Evolutionary conservation across 2,113 vertebrate genomes (phyloP).

Genomic region (Anarhynchus alexandrinus): DNA sequence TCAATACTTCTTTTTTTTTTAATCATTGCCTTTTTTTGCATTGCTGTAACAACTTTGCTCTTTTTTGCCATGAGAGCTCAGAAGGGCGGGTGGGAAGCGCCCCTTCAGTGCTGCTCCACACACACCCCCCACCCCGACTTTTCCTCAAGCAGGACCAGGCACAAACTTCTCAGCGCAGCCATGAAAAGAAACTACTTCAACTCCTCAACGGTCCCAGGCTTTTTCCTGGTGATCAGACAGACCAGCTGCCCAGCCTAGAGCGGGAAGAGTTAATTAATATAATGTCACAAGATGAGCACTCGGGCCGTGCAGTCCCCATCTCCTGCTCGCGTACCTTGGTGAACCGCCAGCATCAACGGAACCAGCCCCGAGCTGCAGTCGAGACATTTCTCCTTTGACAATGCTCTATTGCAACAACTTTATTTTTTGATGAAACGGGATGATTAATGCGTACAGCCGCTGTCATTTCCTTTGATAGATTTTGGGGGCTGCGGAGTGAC

Average conservation of each 20-base stretch:
- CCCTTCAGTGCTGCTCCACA: neutral
- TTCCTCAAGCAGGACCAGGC: neutral
- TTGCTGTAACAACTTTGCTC: neutral
- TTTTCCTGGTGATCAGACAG: neutral
- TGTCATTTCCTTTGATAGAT: constrained; percentile 50
- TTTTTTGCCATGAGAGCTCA: neutral
- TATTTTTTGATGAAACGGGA: constrained; percentile 5
- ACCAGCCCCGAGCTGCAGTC: neutral
- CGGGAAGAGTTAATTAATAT: neutral
- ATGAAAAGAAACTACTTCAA: neutral
- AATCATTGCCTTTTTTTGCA: neutral
- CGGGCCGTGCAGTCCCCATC: neutral
- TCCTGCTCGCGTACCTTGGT: neutral
- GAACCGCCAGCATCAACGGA: neutral
- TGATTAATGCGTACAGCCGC: constrained; percentile 57
- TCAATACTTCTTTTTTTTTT: neutral
- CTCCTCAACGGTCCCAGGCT: neutral
- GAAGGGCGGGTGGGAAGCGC: neutral
- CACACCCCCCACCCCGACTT: neutral
- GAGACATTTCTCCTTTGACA: constrained; percentile 22
- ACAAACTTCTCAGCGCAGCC: neutral
- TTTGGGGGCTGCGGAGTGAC: constrained; percentile 31
- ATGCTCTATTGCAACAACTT: constrained; percentile 12
- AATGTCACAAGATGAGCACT: neutral
- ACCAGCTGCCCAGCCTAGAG: neutral